Conservation (phyloP, 2,113 vertebrate species). For the Rattus rattus region DNA sequence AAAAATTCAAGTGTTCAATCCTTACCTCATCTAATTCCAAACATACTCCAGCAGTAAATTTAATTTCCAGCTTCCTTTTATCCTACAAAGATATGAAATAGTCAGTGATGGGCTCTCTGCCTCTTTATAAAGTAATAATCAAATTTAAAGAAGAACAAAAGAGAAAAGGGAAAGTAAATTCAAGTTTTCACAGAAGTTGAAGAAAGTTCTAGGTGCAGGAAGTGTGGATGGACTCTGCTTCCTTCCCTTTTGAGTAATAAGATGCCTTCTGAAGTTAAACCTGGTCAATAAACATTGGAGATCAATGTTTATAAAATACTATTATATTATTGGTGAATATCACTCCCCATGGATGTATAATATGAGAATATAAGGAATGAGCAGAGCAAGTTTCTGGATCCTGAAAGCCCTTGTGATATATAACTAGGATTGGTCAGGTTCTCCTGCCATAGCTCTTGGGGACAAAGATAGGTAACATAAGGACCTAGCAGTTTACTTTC, state of each 20-base stretch:
- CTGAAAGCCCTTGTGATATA: neutral
- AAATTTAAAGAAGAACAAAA: neutral
- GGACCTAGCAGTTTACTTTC: neutral
- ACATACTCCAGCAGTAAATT: neutral
- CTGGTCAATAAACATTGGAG: neutral
- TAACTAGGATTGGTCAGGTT: fast-evolving
- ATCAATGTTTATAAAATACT: neutral
- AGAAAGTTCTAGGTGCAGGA: neutral
- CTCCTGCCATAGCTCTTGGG: neutral
- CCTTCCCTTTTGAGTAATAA: neutral
- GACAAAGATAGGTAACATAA: fast-evolving
- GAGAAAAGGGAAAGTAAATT: neutral
- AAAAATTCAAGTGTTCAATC: neutral
- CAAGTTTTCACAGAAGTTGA: neutral
- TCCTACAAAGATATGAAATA: neutral
- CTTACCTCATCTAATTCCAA: neutral
- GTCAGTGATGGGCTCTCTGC: neutral
- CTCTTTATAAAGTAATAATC: neutral
- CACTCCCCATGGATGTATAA: neutral
- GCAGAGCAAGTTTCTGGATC: neutral
- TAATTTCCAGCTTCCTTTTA: neutral
- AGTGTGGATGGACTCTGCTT: neutral
- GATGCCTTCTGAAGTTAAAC: neutral
- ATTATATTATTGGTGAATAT: neutral
- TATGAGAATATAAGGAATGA: neutral